Base-by-base conservation (phyloP, 1,140 invertebrate genomes). In the Sminthurides bifidus region DNA sequence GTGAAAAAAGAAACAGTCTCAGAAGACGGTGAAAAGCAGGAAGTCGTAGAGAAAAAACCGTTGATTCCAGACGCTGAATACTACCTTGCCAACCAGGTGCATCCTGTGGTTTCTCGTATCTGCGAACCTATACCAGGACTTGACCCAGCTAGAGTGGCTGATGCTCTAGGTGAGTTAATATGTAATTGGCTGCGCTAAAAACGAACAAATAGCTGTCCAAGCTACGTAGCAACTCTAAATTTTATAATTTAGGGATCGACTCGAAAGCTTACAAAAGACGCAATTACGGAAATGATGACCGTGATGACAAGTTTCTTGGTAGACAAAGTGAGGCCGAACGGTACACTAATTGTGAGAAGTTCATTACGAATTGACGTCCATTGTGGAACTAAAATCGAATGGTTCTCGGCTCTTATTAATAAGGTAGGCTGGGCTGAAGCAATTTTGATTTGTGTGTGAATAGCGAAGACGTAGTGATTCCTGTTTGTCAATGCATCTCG, bases 111-210 rank as follows among this genome's bases (percentile, higher is more conserved):
- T 51, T 82, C 86, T 15, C 77, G 95, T 56, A 81, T 99, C 60
- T 93, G 90, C 68, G 91, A 96, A 59, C 93, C 93, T 15, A 89
- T 99, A 30, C 88, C 95, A 63, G 91, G 90, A 2, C 86, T 89
- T 51, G 92, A 98, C 74, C 79, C 85, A 24, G 83, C 83, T 49
- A 78, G 85, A 54, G 80, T 99, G 43, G 94, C 94, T 2, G 81
- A 92, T 67, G 84, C 84, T 68, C 75, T 99, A 50, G 94, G 93
- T 70, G 66, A n/a, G n/a, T n/a, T n/a, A n/a, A n/a, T n/a, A n/a
- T n/a, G n/a, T n/a, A n/a, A n/a, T n/a, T n/a, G n/a, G n/a, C n/a
- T n/a, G n/a, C n/a, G n/a, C n/a, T n/a, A n/a, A n/a, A n/a, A n/a
- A n/a, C n/a, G n/a, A n/a, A n/a, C n/a, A n/a, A n/a, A n/a, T n/a